Conservation (phyloP, 35 echinoderm and acorn worm species). For the Nesometra sesokonis region DNA sequence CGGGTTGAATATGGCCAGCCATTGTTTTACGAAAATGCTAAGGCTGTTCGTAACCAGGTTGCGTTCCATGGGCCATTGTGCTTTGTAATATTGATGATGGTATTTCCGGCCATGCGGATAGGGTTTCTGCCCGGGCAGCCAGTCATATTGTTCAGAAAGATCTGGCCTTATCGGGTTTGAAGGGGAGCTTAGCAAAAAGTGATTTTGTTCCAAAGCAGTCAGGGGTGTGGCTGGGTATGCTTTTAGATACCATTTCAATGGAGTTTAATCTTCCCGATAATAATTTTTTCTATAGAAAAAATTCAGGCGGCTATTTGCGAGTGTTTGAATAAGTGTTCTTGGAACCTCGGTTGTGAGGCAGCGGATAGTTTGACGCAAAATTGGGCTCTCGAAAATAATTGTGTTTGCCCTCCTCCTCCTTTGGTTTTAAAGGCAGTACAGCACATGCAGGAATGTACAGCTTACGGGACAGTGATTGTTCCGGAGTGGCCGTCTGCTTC, state of each 20-base stretch:
- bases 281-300: background rate
- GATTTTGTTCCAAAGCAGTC: background rate
- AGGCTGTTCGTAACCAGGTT: constrained; percentile 18
- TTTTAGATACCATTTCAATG: constrained; percentile 12
- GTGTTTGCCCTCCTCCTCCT: background rate
- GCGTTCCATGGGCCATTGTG: constrained; percentile 20
- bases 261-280: constrained; percentile 17
- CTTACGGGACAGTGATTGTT: constrained; percentile 5
- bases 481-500: constrained; percentile 11
- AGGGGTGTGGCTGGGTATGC: background rate
- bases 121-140: background rate
- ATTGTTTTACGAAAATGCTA: constrained; percentile 39
- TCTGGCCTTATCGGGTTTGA: background rate
- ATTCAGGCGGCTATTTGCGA: background rate
- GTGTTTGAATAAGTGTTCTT: background rate
- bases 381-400: constrained; percentile 12
- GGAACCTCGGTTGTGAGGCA: constrained; percentile 15
- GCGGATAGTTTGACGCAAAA: constrained; percentile 20
- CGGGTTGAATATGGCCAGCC: constrained; percentile 16
- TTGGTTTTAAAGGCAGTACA: background rate
- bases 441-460: background rate
- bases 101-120: background rate
- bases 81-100: constrained; percentile 1
- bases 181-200: background rate
- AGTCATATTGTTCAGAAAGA: background rate